Conservation (phyloP, 1,140 invertebrate genomes). For the Musca domestica region DNA sequence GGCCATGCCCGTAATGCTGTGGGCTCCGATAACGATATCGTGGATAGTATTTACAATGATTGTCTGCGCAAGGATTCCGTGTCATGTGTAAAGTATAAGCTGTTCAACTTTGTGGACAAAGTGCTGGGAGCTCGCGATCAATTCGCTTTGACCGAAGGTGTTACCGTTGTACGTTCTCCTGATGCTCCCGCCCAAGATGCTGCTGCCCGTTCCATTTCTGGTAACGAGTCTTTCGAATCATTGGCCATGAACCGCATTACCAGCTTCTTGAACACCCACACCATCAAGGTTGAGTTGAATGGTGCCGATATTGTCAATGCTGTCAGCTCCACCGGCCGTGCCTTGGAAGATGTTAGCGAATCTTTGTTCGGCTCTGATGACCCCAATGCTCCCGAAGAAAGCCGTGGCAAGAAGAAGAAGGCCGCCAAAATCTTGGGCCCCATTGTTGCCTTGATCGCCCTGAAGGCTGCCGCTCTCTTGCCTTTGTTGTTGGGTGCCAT, state of each 20-base stretch:
- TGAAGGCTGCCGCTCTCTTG: slow-evolving; percentile 75
- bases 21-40: slow-evolving; percentile 70
- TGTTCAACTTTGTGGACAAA: slow-evolving; percentile 80
- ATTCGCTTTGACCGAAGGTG: slow-evolving; percentile 74
- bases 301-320: slow-evolving; percentile 78
- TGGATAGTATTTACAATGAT: slow-evolving; percentile 72
- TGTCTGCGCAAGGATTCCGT: slow-evolving; percentile 77
- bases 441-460: slow-evolving; percentile 68
- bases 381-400: slow-evolving; percentile 60
- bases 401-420: slow-evolving; percentile 78
- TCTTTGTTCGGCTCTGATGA: slow-evolving; percentile 59
- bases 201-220: slow-evolving; percentile 67
- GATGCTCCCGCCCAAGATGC: slow-evolving; percentile 62
- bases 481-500: slow-evolving; percentile 75
- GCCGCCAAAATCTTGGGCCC: slow-evolving; percentile 75
- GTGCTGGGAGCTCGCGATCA: slow-evolving; percentile 73
- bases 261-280: slow-evolving; percentile 73
- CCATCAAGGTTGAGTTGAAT: slow-evolving; percentile 79
- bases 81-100: slow-evolving; percentile 78
- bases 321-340: slow-evolving; percentile 72
- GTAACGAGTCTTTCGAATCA: slow-evolving; percentile 65
- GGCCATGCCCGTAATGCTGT: slow-evolving; percentile 60
- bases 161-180: slow-evolving; percentile 74
- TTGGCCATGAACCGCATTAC: slow-evolving; percentile 66
- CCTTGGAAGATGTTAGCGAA: slow-evolving; percentile 70